These are phyloP conservation scores for Epinotia demarniana DNA, from an alignment of 2,888 invertebrate genomes.

Conservation along the genomic window DNA sequence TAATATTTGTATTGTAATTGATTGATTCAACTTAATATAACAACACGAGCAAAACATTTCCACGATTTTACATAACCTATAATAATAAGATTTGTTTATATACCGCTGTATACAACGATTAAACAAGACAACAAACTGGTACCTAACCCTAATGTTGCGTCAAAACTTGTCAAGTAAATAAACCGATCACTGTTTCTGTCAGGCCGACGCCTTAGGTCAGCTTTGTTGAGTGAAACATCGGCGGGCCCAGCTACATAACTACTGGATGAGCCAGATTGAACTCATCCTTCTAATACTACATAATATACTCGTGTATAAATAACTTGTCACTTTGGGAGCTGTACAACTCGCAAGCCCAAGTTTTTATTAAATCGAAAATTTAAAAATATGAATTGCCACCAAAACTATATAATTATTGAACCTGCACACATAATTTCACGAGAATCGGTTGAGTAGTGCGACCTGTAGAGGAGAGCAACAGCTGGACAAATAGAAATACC, in stretches of 20 bases:
- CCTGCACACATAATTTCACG: too few species aligned
- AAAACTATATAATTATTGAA: too few species aligned
- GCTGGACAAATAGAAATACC: too few species aligned
- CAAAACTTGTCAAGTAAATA: conserved; percentile 7
- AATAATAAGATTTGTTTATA: neutral
- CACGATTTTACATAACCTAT: neutral
- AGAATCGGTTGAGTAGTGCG: too few species aligned
- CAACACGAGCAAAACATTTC: neutral
- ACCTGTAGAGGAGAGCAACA: too few species aligned
- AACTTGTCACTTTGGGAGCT: too few species aligned
- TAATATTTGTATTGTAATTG: neutral
- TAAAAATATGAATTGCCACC: too few species aligned
- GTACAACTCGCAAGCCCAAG: too few species aligned
- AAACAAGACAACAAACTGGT: neutral
- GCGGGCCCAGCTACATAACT: neutral
- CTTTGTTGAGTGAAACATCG: conserved; percentile 1
- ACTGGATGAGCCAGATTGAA: neutral
- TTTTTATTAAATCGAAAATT: too few species aligned
- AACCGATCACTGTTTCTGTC: neutral
- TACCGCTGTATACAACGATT: neutral
- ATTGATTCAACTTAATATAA: neutral
- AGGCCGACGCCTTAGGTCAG: conserved; percentile 15
- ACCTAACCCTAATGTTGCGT: neutral
- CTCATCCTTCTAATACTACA: too few species aligned
- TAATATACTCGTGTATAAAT: too few species aligned